These are phyloP conservation scores for Ceratothoa steindachneri DNA, from an alignment of 2,888 invertebrate species.

Conservation along the genomic window DNA sequence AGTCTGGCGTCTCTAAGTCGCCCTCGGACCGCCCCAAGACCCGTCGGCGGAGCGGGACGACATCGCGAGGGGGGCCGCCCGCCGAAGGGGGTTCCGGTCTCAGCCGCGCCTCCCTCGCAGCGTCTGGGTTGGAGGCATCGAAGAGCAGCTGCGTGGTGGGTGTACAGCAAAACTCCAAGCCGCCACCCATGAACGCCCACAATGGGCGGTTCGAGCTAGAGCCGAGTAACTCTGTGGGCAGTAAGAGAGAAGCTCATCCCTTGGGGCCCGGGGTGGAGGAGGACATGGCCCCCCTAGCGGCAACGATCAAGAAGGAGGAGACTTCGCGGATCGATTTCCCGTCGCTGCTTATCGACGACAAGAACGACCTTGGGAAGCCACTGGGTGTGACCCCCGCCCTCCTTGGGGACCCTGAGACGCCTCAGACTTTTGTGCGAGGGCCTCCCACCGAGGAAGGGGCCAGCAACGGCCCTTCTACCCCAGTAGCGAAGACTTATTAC, in stretches of 20 bases:
- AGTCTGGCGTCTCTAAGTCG: slow-evolving; percentile 24
- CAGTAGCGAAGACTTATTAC: background rate
- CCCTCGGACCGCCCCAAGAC: slow-evolving; percentile 30
- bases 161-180: background rate
- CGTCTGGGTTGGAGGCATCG: background rate
- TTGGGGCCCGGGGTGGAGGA: background rate
- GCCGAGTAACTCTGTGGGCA: background rate
- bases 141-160: background rate
- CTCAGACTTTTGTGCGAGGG: background rate
- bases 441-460: background rate
- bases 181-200: background rate
- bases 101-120: background rate
- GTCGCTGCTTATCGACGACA: background rate
- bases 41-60: slow-evolving; percentile 27
- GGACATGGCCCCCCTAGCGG: background rate
- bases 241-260: background rate
- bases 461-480: background rate
- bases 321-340: background rate
- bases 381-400: background rate
- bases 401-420: background rate
- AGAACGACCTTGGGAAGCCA: background rate
- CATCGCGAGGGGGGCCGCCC: slow-evolving; percentile 23
- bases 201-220: background rate
- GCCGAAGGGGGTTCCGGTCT: background rate
- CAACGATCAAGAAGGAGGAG: background rate